phyloP scores from a whole-genome alignment of 2,888 invertebrate species.

The Tenthredo scrophulariae region DNA sequence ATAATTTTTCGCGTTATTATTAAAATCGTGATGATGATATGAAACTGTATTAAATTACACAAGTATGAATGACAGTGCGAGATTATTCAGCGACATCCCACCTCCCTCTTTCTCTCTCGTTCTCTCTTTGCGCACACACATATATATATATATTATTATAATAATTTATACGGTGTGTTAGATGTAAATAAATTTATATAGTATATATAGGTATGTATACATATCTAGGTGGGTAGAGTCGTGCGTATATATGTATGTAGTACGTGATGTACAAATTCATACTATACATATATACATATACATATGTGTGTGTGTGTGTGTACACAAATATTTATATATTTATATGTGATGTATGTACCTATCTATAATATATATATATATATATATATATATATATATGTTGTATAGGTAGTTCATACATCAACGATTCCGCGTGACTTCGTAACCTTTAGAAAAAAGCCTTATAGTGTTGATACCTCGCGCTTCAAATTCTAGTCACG shows the following conservation, averaged over 20 bases:
- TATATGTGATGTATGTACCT: neutral
- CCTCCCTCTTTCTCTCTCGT: neutral
- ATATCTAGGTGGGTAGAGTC: neutral
- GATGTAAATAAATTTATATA: neutral
- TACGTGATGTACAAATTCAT: neutral
- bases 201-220: neutral
- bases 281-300: neutral
- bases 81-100: neutral
- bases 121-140: neutral
- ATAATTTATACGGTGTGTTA: conserved; percentile 3
- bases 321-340: neutral
- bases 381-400: neutral
- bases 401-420: neutral
- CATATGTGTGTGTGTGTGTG: neutral
- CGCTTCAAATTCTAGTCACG: conserved; percentile 26
- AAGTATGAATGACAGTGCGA: conserved; percentile 1
- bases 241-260: neutral
- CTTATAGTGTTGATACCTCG: neutral
- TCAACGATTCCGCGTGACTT: conserved; percentile 30
- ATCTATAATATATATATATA: neutral
- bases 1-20: neutral
- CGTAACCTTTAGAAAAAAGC: conserved; percentile 30
- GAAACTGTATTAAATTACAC: conserved; percentile 1
- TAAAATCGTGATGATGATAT: neutral
- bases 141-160: neutral